A percentile compares a stretch with the other conserved stretches of the same genome.
These are phyloP conservation scores for Hypena proboscidalis DNA, from an alignment of 2,888 invertebrate genomes.

Conservation along the genomic window DNA sequence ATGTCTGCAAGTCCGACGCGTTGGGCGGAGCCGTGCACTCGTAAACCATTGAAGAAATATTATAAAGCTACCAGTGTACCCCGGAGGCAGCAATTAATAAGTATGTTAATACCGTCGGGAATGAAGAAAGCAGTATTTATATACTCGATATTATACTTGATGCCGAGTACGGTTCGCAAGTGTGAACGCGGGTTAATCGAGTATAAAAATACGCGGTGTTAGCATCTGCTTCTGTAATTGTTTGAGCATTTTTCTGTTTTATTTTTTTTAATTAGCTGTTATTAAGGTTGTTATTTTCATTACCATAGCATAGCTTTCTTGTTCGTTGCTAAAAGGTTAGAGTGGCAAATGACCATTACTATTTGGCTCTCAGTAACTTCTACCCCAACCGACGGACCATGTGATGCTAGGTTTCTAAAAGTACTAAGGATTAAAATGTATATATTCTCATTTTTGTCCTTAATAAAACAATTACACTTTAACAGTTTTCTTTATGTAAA, in stretches of 20 bases:
- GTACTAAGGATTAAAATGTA: too few relatives aligned
- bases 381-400: too few relatives aligned
- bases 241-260: background rate
- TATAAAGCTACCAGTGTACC: constrained; percentile 77
- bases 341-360: too few relatives aligned
- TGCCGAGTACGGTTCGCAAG: constrained; percentile 46
- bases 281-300: too few relatives aligned
- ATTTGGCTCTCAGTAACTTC: too few relatives aligned
- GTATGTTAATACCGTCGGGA: constrained; percentile 71
- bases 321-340: too few relatives aligned
- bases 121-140: constrained; percentile 50
- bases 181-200: constrained; percentile 53
- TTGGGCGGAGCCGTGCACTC: constrained; percentile 68
- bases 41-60: constrained; percentile 78
- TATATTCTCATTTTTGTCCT: too few relatives aligned
- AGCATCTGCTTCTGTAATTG: constrained; percentile 11
- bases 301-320: too few relatives aligned
- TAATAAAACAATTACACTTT: too few relatives aligned
- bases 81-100: constrained; percentile 79
- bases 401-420: too few relatives aligned
- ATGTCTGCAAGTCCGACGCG: constrained; percentile 53
- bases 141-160: constrained; percentile 47
- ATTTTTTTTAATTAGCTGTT: background rate
- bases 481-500: too few relatives aligned
- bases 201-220: constrained; percentile 16